phyloP scores from a whole-genome alignment of 2,113 vertebrate genomes.

The Dicentrarchus labrax region DNA sequence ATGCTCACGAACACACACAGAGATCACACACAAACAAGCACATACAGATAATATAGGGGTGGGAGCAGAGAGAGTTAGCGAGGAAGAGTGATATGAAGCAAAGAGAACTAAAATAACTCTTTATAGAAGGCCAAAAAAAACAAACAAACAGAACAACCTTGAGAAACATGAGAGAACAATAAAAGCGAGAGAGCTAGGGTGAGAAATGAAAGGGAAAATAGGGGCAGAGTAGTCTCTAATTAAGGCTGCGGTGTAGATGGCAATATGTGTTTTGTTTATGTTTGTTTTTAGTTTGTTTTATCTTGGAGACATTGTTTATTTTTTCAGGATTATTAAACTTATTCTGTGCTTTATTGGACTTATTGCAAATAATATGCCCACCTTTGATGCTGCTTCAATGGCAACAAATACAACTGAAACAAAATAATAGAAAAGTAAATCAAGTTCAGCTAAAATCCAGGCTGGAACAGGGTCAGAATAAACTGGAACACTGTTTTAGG shows the following conservation, averaged over 20 bases:
- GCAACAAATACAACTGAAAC: neutral
- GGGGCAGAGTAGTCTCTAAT: conserved; percentile 36
- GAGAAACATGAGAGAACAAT: conserved; percentile 40
- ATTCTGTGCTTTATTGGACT: conserved; percentile 23
- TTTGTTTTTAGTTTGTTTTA: conserved; percentile 54
- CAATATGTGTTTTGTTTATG: conserved; percentile 20
- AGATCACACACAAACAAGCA: neutral
- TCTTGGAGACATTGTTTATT: conserved; percentile 34
- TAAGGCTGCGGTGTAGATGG: conserved; percentile 26
- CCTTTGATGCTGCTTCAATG: conserved; percentile 38
- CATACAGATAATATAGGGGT: conserved; percentile 3
- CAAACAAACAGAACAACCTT: conserved; percentile 55
- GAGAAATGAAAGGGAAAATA: conserved; percentile 24
- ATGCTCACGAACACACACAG: conserved; percentile 7
- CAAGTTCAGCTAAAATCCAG: conserved; percentile 15
- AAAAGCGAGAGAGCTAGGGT: conserved; percentile 12
- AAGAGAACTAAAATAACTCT: conserved; percentile 50
- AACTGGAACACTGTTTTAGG: neutral
- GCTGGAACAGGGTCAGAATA: neutral
- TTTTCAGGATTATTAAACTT: conserved; percentile 35
- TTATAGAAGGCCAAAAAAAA: conserved; percentile 40
- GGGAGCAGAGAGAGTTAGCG: neutral
- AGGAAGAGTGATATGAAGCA: neutral
- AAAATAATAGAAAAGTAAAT: conserved; percentile 6
- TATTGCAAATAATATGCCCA: conserved; percentile 36